A percentile compares a stretch with the other conserved stretches of the same genome.
Conservation (phyloP, 2,113 vertebrate species). For the Psittacula cyanocephala region DNA sequence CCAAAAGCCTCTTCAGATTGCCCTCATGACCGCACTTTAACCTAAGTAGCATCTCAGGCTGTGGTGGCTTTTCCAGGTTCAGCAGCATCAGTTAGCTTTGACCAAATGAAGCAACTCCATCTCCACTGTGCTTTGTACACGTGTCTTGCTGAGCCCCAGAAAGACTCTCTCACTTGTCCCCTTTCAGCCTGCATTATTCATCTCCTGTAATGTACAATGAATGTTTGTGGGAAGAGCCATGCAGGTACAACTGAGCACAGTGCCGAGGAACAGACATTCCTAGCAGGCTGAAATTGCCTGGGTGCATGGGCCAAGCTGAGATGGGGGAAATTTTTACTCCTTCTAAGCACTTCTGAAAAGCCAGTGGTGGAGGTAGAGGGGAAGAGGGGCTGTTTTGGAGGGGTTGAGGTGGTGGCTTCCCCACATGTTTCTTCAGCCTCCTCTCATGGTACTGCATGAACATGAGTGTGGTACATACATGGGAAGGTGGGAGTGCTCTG, state of each 20-base stretch:
- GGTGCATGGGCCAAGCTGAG: not conserved
- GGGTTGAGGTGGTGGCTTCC: not conserved
- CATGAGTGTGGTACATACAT: fast-evolving
- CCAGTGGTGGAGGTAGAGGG: not conserved
- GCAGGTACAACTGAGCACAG: not conserved
- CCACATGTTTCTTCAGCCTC: not conserved
- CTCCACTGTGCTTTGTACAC: not conserved
- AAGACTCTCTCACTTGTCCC: not conserved
- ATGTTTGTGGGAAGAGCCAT: conserved; percentile 15
- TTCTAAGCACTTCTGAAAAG: not conserved
- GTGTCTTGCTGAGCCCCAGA: not conserved
- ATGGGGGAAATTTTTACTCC: not conserved
- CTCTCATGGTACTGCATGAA: fast-evolving
- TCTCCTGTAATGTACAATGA: conserved; percentile 54
- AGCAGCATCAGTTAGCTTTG: not conserved
- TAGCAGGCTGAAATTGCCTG: conserved; percentile 1
- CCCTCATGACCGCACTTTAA: not conserved
- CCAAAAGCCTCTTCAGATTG: not conserved
- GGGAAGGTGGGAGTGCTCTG: not conserved
- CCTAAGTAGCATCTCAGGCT: conserved; percentile 2
- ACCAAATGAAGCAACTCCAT: not conserved
- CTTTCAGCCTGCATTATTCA: conserved; percentile 61
- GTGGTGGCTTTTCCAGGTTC: not conserved
- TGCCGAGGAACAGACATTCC: not conserved
- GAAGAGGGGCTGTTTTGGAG: not conserved